A percentile compares a stretch with the other conserved stretches of the same genome.
phyloP scores from a whole-genome alignment of 2,888 invertebrate genomes.

The Galerucella nymphaeae region DNA sequence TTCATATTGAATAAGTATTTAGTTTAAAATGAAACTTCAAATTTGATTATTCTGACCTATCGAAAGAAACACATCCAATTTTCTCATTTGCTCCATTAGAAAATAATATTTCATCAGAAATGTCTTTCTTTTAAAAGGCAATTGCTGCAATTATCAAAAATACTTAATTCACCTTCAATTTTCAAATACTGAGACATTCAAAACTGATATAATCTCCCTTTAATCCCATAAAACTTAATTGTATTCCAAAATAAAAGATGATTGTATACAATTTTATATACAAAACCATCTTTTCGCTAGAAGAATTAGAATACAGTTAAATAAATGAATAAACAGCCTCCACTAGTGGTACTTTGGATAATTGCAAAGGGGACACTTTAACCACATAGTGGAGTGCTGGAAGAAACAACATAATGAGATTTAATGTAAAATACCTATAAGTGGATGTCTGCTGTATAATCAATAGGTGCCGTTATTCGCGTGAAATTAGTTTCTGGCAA shows the following conservation, averaged over 20 bases:
- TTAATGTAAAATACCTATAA: conserved; percentile 62
- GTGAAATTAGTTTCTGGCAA: conserved; percentile 63
- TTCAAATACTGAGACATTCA: conserved; percentile 23
- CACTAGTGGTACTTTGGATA: not conserved
- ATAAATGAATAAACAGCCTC: too few species aligned
- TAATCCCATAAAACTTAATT: conserved; percentile 8
- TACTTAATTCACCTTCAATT: conserved; percentile 22
- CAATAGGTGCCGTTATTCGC: conserved; percentile 63
- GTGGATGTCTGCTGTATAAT: conserved; percentile 65
- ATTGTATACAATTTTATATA: too few species aligned
- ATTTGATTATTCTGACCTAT: conserved; percentile 18
- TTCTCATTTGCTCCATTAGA: not conserved
- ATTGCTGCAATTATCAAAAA: conserved; percentile 38
- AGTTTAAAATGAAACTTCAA: conserved; percentile 6
- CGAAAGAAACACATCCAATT: conserved; percentile 21
- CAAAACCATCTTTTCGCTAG: conserved; percentile 10
- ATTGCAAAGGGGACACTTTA: conserved; percentile 12
- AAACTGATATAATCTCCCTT: conserved; percentile 16
- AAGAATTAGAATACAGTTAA: conserved; percentile 19
- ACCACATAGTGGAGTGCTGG: conserved; percentile 39
- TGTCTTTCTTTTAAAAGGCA: conserved; percentile 23
- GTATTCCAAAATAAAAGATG: conserved; percentile 29
- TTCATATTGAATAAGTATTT: conserved; percentile 23
- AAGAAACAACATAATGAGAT: conserved; percentile 41
- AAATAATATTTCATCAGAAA: not conserved